Percentiles rank a stretch among this genome's conserved stretches.
These are phyloP conservation scores for Stramonita haemastoma DNA, from an alignment of 2,888 invertebrate genomes.

Conservation along the genomic window DNA sequence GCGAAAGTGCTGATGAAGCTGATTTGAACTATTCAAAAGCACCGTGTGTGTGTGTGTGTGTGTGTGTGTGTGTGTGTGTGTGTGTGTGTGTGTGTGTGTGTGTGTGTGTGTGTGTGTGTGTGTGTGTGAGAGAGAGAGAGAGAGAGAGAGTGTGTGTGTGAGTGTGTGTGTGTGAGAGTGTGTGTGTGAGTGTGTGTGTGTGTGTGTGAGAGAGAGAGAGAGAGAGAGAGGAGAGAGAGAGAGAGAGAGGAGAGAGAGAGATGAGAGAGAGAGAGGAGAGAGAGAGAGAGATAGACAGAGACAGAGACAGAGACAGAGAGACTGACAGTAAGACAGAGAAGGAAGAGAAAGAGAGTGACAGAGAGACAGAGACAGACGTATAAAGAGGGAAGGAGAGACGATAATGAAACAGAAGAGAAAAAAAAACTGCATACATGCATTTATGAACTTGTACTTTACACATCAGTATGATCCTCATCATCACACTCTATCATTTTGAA, in stretches of 20 bases:
- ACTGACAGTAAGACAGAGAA: background rate
- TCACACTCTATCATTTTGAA: too few relatives aligned
- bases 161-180: background rate
- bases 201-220: constrained; percentile 13
- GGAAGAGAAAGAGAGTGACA: background rate
- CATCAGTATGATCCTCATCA: too few relatives aligned
- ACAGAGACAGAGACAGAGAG: background rate
- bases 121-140: background rate
- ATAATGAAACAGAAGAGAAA: too few relatives aligned
- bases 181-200: constrained; percentile 23
- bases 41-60: background rate
- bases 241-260: constrained; percentile 11
- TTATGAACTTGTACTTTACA: too few relatives aligned
- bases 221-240: background rate
- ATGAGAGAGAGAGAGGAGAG: background rate
- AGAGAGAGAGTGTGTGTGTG: background rate
- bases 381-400: background rate
- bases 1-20: too few relatives aligned
- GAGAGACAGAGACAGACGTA: too few relatives aligned
- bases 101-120: constrained; percentile 20
- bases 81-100: constrained; percentile 22
- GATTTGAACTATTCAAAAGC: too few relatives aligned
- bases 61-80: background rate
- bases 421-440: too few relatives aligned
- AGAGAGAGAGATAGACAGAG: background rate